These are phyloP conservation scores for Pica pica DNA, from an alignment of 2,113 vertebrate species.

Conservation along the genomic window DNA sequence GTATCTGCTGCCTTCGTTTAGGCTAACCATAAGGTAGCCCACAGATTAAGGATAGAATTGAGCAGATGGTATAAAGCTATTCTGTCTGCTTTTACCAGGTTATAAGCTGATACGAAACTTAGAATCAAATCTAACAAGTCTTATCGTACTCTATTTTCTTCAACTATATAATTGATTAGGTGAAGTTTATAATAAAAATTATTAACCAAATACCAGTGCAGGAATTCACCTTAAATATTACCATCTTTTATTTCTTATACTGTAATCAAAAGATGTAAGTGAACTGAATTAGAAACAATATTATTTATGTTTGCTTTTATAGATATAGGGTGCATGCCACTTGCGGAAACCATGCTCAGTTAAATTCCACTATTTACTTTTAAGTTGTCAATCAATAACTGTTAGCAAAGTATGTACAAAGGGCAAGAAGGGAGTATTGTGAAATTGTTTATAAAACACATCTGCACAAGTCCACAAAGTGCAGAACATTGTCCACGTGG, in stretches of 20 bases:
- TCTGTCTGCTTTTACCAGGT: not conserved
- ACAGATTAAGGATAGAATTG: not conserved
- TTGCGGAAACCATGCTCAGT: not conserved
- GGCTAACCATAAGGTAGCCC: not conserved
- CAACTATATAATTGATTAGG: not conserved
- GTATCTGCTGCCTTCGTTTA: not conserved
- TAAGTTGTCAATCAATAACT: slow-evolving; percentile 19
- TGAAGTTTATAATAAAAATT: not conserved
- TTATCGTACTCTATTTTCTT: not conserved
- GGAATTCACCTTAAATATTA: not conserved
- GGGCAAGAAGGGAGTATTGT: slow-evolving; percentile 29
- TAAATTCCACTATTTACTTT: slow-evolving; percentile 60
- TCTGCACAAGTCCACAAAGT: slow-evolving; percentile 31
- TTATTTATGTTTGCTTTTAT: slow-evolving; percentile 2
- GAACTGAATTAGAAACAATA: not conserved
- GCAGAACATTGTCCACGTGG: slow-evolving; percentile 9
- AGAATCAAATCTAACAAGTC: not conserved
- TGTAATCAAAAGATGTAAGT: not conserved
- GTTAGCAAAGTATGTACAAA: slow-evolving; percentile 60
- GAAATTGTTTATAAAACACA: slow-evolving; percentile 52
- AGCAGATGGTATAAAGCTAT: not conserved
- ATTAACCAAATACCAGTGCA: not conserved
- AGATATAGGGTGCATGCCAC: not conserved
- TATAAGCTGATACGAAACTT: not conserved
- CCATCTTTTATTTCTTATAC: not conserved